Percentiles rank a stretch among this genome's conserved stretches.
Evolutionary conservation across 35 echinoderm and acorn worm species (phyloP).

Genomic region (Ptychodera flava): DNA sequence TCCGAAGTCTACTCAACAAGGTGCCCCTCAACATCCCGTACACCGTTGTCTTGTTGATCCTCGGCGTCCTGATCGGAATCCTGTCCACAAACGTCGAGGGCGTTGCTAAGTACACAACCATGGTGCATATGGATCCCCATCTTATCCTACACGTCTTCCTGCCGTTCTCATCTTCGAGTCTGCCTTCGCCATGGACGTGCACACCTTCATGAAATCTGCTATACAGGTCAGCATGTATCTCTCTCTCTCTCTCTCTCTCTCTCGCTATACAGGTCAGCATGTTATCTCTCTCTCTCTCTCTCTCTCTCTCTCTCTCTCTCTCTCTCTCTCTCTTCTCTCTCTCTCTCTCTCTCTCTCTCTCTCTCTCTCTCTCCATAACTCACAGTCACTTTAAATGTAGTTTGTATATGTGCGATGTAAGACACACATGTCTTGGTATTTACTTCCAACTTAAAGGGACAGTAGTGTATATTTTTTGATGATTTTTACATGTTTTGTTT

Average conservation of each 20-base stretch:
- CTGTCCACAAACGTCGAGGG: constrained; percentile 19
- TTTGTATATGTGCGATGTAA: no score
- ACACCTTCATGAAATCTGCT: constrained; percentile 81
- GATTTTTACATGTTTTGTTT: constrained; percentile 1
- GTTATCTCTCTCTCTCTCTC: no score
- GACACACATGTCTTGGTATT: no score
- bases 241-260: no score
- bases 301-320: no score
- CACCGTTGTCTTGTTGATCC: constrained; percentile 74
- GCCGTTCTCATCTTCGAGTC: constrained; percentile 94
- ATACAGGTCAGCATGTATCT: constrained; percentile 48
- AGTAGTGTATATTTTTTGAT: not conserved
- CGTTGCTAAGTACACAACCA: constrained; percentile 42
- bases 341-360: no score
- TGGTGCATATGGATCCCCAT: constrained; percentile 79
- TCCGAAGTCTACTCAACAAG: constrained; percentile 59
- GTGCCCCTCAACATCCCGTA: constrained; percentile 66
- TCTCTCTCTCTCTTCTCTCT: no score
- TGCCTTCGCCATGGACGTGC: constrained; percentile 99
- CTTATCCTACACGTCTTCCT: constrained; percentile 82
- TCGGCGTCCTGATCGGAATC: constrained; percentile 59
- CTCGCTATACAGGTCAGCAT: no score
- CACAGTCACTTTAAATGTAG: no score
- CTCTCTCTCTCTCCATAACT: no score
- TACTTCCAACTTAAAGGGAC: no score